Base-by-base conservation (phyloP, 2,888 invertebrate species). In the Amiota minor region DNA sequence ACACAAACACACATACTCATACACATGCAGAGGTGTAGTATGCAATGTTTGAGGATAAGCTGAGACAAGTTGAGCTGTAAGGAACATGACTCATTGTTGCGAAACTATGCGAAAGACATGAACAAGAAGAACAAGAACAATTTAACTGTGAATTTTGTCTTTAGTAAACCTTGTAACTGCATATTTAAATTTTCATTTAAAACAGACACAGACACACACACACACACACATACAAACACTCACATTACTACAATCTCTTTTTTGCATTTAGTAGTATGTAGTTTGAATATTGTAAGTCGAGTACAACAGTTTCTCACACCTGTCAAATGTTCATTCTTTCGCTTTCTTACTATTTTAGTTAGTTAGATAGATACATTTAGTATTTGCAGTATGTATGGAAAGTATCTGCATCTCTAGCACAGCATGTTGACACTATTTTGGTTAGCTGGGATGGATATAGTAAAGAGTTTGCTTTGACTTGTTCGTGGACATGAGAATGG, bases 111-210 rank as follows among this genome's bases (percentile, higher is more conserved):
- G 11, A 59, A 59, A 59, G 20, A 59, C 59, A 59, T 59, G 59
- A 56, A 56, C 56, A 56, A 16, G 0, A 64, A 64, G 6, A 64
- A 46, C 46, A 47, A 47, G 11, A 47, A 47, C 49, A 70, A 59
- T 70, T 59, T 70, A 20, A 0, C 59, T 55, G 70, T 56, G 64
- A 74, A 80, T 75, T 75, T 67, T 67, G 49, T 50, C 50, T 67
- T 65, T 68, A 47, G 67, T 20, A 68, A 68, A 68, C 50, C 14
- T 68, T 68, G 53, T 79, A 76, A 81, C 82, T 84, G 84, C 82
- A 84, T 85, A 85, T 85, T 83, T 80, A 79, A 85, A 84, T 78
- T 84, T 78, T 72, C 70, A 72, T 69, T 70, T 73, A 71, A 76
- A 76, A 73, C 18, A 64, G n/a, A 62, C 72, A 62, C 35, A 23